Conservation (phyloP, 53 echinoderm and acorn worm genomes). For the Paelopatides confundens region DNA sequence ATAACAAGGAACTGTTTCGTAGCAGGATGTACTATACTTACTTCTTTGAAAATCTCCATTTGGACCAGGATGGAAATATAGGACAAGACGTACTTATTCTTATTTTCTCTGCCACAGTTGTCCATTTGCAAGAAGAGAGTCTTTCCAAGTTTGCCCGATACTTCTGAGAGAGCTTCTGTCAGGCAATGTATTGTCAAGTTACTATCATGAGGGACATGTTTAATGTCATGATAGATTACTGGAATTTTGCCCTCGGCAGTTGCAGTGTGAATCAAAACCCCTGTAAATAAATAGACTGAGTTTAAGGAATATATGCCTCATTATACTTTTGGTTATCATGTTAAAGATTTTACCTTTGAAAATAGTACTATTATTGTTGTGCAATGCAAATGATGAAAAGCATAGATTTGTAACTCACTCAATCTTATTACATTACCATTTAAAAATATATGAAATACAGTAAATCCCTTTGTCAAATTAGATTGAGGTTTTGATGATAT, state of each 20-base stretch:
- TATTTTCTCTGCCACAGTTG: conserved; percentile 42
- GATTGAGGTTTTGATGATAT: no score
- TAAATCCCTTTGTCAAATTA: no score
- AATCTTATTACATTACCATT: no score
- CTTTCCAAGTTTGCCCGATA: not conserved
- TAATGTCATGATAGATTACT: conserved; percentile 5
- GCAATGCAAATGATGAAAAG: not conserved
- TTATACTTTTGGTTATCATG: no score
- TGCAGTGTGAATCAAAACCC: conserved; percentile 3
- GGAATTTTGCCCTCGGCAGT: conserved; percentile 22
- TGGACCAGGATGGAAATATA: not conserved
- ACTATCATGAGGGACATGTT: conserved; percentile 18
- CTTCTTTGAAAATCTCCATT: conserved; percentile 31
- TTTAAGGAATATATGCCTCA: no score
- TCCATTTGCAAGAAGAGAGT: conserved; percentile 42
- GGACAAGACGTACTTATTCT: conserved; percentile 22
- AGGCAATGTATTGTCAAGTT: conserved; percentile 34
- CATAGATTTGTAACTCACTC: no score
- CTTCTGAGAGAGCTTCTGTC: not conserved
- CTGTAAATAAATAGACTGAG: not conserved
- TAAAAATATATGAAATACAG: no score
- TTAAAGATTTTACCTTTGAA: not conserved
- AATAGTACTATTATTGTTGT: not conserved
- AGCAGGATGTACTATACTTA: not conserved
- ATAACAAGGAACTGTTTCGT: no score